Base-by-base conservation (phyloP, 1,140 invertebrate species). In the Drosophila athabasca region DNA sequence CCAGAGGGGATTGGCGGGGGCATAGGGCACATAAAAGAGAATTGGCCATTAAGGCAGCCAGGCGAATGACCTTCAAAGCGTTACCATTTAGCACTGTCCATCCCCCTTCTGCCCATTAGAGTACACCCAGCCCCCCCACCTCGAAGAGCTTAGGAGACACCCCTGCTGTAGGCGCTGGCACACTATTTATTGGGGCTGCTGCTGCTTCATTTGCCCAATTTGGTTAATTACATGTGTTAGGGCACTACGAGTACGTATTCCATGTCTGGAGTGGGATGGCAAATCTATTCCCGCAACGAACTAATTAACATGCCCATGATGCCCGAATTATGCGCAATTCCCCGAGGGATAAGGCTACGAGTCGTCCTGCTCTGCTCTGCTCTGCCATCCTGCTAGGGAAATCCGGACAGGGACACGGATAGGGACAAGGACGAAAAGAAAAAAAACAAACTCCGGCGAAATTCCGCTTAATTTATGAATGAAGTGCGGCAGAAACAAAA, bases 381-480 rank as follows among this genome's bases (percentile, higher is more conserved):
- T 22, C 17, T 17, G 22, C 44, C 31, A 2, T 15, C 6, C 11
- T 13, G 17, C 11, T 2, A 31, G 60, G 61, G 39, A 17, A 58
- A 62, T 58, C 59, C 50, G 24, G 6, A 44, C 7, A 45, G 61
- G 49, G 51, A 62, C 43, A 31, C 29, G 17, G 17, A 19, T 19
- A n/a, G 35, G n/a, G 24, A 17, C 13, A 65, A 31, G 52, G 13
- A 6, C 35, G 15, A 41, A n/a, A 57, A 24, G 19, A 52, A 52
- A 31, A 19, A 54, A 6, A 67, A 55, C 55, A 52, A 57, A 65
- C 39, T 15, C 58, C 52, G 17, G 39, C 43, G 41, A 82, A 87
- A 62, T 81, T 85, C 70, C 82, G 51, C 62, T 62, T 75, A 82
- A 87, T 82, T 88, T 79, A 88, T 87, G 82, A 87, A 87, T 87